Evolutionary conservation across 2,888 invertebrate species (phyloP).

Genomic region (Creontiades dilutus): DNA sequence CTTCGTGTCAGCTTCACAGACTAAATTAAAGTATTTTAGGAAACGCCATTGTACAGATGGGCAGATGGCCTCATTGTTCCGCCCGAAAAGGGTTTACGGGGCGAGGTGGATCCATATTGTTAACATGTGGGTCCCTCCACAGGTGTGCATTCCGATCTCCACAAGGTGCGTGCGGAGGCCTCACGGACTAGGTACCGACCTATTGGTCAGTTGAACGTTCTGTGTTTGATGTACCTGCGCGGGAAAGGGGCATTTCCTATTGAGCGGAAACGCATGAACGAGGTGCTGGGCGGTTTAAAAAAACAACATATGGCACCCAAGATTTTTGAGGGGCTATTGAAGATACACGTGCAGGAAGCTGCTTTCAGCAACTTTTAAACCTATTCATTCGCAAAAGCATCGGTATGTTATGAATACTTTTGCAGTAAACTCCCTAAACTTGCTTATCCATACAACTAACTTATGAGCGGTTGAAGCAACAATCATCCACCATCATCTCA

Average conservation of each 20-base stretch:
- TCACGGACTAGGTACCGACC: background rate
- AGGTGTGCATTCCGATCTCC: slow-evolving; percentile 60
- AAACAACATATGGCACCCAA: background rate
- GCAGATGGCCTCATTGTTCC: slow-evolving; percentile 51
- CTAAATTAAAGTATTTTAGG: slow-evolving; percentile 56
- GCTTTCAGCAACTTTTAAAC: no score
- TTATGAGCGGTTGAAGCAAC: no score
- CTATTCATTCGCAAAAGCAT: no score
- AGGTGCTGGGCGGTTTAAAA: background rate
- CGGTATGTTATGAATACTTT: no score
- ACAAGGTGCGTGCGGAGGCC: slow-evolving; percentile 51
- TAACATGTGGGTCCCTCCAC: slow-evolving; percentile 48
- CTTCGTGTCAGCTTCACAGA: slow-evolving; percentile 19
- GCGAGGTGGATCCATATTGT: slow-evolving; percentile 53
- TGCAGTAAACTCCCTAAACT: no score
- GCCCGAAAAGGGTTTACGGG: slow-evolving; percentile 45
- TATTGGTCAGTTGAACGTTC: slow-evolving; percentile 18
- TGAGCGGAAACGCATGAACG: background rate
- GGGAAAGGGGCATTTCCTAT: background rate
- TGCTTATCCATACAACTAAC: no score
- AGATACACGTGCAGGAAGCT: background rate
- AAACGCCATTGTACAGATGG: slow-evolving; percentile 37
- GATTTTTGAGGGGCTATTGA: background rate
- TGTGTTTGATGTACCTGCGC: background rate
- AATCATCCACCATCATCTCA: no score